Evolutionary conservation across 2,888 invertebrate species (phyloP), one percentile per base, ranked within the genome.

Genomic region (Dolomedes plantarius): DNA sequence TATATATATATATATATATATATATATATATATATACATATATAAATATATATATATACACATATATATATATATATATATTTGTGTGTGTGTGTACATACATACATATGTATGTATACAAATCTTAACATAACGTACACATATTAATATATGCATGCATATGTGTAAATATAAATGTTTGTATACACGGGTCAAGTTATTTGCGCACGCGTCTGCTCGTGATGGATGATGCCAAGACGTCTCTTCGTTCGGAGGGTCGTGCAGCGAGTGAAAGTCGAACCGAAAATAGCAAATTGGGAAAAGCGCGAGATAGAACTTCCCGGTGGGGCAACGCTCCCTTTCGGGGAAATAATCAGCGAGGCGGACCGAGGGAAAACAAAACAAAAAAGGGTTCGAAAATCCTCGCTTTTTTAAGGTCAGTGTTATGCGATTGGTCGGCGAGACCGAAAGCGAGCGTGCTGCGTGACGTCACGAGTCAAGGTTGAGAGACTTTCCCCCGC

Each of bases 381-480:
- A n/a, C 28, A n/a, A n/a, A n/a, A n/a, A n/a, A n/a, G n/a, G n/a
- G n/a, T n/a, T n/a, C n/a, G n/a, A n/a, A 68, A 41, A 23, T 9
- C 71, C 11, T 13, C 32, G 41, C 27, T 27, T 56, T 74, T 76
- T 83, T 77, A 83, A 83, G 83, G 83, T 83, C 83, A 77, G 83
- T 77, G 83, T 77, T 83, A 76, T 82, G 28, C 36, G 36, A 77
- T 83, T 83, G 83, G 83, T 29, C 31, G n/a, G 56, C 27, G 36
- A 62, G 13, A 56, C 46, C 36, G 56, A 72, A 56, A 31, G 72
- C 13, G 27, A 36, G 39, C 29, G 41, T 23, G 32, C 13, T 7
- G 27, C 29, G 36, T 83, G 83, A 83, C 83, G 83, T 83, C 77
- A 72, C 39, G 32, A 76, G 83, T 83, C 83, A 83, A 77, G 83